Evolutionary conservation across 1,140 invertebrate species (phyloP).

Genomic region (Triops cancriformis): DNA sequence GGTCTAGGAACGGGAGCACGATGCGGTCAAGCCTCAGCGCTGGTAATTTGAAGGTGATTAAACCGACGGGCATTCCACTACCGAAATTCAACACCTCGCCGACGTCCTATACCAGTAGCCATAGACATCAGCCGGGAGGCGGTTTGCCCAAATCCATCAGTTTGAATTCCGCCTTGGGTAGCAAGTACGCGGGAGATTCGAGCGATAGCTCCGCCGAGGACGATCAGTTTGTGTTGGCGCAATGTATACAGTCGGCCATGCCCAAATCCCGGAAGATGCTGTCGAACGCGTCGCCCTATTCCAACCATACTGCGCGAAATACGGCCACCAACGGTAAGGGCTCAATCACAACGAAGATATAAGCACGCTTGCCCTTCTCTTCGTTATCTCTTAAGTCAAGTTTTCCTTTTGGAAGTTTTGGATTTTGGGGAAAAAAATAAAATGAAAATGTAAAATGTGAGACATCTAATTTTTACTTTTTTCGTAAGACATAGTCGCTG

Average conservation of each 20-base stretch:
- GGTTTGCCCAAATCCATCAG: slow-evolving; percentile 8
- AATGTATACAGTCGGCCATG: slow-evolving; percentile 69
- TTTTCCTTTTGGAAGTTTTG: too few species aligned
- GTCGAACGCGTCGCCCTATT: neutral
- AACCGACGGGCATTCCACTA: neutral
- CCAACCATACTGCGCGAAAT: neutral
- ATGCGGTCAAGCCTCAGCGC: slow-evolving; percentile 8
- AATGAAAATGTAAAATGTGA: too few species aligned
- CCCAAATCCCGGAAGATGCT: slow-evolving; percentile 43
- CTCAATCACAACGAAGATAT: neutral
- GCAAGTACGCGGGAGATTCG: slow-evolving; percentile 18
- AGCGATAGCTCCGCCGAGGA: slow-evolving; percentile 44
- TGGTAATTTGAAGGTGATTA: slow-evolving; percentile 11
- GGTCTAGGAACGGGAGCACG: neutral
- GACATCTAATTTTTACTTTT: too few species aligned
- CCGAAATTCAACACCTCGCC: neutral
- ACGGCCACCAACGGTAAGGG: neutral
- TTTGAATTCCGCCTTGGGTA: neutral
- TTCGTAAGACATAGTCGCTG: too few species aligned
- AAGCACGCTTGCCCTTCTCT: too few species aligned
- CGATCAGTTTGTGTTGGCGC: slow-evolving; percentile 55
- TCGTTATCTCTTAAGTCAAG: too few species aligned
- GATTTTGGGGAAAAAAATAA: too few species aligned
- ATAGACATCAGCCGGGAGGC: slow-evolving; percentile 18
- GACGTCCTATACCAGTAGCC: neutral